Conservation (phyloP, 2,113 vertebrate genomes). For the Eolophus roseicapilla region DNA sequence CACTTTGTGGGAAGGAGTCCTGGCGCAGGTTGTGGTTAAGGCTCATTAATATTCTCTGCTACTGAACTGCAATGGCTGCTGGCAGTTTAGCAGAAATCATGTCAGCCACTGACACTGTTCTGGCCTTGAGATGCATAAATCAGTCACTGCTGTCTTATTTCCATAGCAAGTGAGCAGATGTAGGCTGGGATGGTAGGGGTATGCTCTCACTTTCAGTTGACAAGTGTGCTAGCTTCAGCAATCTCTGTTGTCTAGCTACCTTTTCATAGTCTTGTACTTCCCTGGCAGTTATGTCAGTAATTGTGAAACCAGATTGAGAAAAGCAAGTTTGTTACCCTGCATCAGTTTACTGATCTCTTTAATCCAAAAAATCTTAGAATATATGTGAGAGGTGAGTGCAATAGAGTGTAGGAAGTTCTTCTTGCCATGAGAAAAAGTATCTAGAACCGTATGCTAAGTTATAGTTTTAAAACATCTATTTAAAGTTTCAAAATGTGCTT, state of each 20-base stretch:
- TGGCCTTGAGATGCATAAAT: conserved; percentile 4
- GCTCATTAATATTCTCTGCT: neutral
- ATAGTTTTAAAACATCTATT: neutral
- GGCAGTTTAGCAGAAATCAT: conserved; percentile 14
- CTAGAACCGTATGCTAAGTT: neutral
- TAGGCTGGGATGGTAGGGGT: neutral
- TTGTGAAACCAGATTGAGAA: neutral
- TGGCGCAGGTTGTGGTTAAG: neutral
- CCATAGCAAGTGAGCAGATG: neutral
- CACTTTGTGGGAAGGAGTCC: neutral
- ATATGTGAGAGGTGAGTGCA: neutral
- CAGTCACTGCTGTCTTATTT: neutral
- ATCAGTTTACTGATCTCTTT: neutral
- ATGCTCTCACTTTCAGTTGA: neutral
- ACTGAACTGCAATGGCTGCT: neutral
- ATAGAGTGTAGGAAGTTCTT: neutral
- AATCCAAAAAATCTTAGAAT: neutral
- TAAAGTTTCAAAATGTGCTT: neutral
- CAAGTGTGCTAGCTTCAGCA: neutral
- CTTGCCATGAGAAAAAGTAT: neutral
- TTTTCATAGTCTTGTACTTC: neutral
- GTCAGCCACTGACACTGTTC: neutral
- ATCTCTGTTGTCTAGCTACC: neutral
- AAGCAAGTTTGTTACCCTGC: neutral
- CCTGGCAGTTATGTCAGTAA: neutral